Base-by-base conservation (phyloP, 1,140 invertebrate species). In the Odontomachus brunneus region DNA sequence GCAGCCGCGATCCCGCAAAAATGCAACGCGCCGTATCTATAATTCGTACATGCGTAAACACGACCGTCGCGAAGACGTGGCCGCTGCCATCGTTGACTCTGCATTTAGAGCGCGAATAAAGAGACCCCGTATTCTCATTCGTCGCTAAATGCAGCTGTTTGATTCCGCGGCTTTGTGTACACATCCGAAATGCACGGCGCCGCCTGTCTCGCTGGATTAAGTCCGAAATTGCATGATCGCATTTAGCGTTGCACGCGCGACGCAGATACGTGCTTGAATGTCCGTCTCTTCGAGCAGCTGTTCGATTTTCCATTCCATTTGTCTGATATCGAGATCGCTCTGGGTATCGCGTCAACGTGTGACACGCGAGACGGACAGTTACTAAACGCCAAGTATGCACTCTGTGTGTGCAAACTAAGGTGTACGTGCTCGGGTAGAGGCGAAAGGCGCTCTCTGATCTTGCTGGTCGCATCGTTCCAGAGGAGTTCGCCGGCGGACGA, bases 31-130 rank as follows among this genome's bases (percentile, higher is more conserved):
- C 29, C 22, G 15, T 9, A 12, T 4, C 33, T 22, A 69, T 69
- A 78, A 69, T 69, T 55, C 22, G 29, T 49, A 2, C 29, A 11
- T 55, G 62, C 63, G 65, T 78, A 78, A 78, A 53, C 29, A 55
- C 22, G 15, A 0, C 19, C 51, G 74, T 55, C 74, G 29, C 63
- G 19, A 57, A 55, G 7, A 78, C 33, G 33, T 44, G n/a, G 3
- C 48, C 17, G 5, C 17, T 29, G 24, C 26, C 24, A 15, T 24
- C 24, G n/a, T 49, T 55, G 49, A 78, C 55, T 67, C 75, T 26
- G 5, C 29, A 78, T 78, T 78, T 57, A 67, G 29, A 65, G 4
- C 22, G 33, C 3, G 17, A 26, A 69, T 78, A 78, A 69, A 57
- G 38, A 67, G 33, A 33, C 15, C n/a, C n/a, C 15, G 15, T 19